Base-by-base conservation (phyloP, 2,888 invertebrate species). In the Pegoplata infirma region DNA sequence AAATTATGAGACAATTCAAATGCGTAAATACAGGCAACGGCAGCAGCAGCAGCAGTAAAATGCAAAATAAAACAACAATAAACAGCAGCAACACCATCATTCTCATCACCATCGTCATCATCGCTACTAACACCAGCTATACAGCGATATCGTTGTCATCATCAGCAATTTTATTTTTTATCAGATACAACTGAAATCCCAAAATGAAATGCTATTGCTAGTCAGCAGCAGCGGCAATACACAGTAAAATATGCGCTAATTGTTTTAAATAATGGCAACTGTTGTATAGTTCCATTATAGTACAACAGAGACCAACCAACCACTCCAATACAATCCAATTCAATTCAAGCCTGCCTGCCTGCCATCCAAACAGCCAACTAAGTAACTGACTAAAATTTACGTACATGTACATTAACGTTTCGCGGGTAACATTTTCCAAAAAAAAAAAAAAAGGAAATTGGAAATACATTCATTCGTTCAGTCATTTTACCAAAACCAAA, bases 221-320 rank as follows among this genome's bases (percentile, higher is more conserved):
- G 16, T 67, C 49, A 46, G 19, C 23, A 14, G 55, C 55, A 61
- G 12, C 23, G 25, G 21, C 10, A n/a, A n/a, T n/a, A 53, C 44
- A 73, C 53, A 67, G 72, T 66, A 69, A 75, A 75, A 79, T 75
- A 79, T 79, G 74, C 80, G 79, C 82, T 83, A 82, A 83, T 83
- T 83, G 81, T 83, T 82, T 82, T 81, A 78, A 83, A 82, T 82
- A 83, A 83, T 82, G 82, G 55, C 74, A 71, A 17, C 47, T 16
- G 32, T 32, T 32, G 32, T 32, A n/a, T n/a, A 32, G 7, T 66
- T n/a, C n/a, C n/a, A n/a, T n/a, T 17, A 25, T 53, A 49, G 21
- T 59, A 40, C 67, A 67, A 72, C 28, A 67, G 46, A 14, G 44
- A 25, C 32, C 7, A n/a, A n/a, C n/a, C n/a, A n/a, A n/a, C n/a